A percentile compares a stretch with the other conserved stretches of the same genome.
phyloP scores from a whole-genome alignment of 2,888 invertebrate species.

The Latrodectus elegans region DNA sequence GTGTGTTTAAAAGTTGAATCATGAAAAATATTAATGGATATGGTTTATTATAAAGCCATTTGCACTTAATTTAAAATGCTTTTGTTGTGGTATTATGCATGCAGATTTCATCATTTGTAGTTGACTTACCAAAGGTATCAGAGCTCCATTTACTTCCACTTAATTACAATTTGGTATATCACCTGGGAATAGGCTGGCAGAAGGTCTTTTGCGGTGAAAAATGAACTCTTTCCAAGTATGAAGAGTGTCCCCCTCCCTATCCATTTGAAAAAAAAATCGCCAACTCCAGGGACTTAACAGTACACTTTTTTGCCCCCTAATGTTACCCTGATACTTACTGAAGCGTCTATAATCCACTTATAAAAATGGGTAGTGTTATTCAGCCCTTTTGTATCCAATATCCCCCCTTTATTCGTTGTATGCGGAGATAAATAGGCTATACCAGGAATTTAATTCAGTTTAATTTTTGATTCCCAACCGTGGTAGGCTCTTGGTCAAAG shows the following conservation, averaged over 20 bases:
- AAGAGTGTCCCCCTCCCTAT: constrained; percentile 4
- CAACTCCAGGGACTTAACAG: constrained; percentile 9
- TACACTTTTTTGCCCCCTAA: not conserved
- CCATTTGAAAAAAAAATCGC: constrained; percentile 12
- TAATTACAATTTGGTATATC: constrained; percentile 43
- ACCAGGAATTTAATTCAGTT: constrained; percentile 38
- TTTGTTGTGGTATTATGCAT: no score
- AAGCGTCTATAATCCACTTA: constrained; percentile 62
- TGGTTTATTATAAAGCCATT: no score
- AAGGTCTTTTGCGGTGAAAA: constrained; percentile 60
- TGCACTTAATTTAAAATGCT: no score
- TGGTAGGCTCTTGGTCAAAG: constrained; percentile 1
- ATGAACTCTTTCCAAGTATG: constrained; percentile 35
- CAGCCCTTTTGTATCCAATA: constrained; percentile 46
- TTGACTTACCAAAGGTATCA: not conserved
- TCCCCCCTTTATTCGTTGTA: constrained; percentile 30
- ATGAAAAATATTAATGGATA: no score
- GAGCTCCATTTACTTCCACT: constrained; percentile 37
- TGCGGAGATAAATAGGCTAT: constrained; percentile 36
- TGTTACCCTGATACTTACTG: constrained; percentile 24
- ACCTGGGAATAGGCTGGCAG: constrained; percentile 50
- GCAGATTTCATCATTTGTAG: no score
- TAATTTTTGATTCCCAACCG: constrained; percentile 34
- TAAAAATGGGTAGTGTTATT: constrained; percentile 62
- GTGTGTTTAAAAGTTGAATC: no score